A percentile compares a stretch with the other conserved stretches of the same genome.
Evolutionary conservation across 1,140 invertebrate genomes (phyloP).

Genomic region (Coptotermes formosanus): DNA sequence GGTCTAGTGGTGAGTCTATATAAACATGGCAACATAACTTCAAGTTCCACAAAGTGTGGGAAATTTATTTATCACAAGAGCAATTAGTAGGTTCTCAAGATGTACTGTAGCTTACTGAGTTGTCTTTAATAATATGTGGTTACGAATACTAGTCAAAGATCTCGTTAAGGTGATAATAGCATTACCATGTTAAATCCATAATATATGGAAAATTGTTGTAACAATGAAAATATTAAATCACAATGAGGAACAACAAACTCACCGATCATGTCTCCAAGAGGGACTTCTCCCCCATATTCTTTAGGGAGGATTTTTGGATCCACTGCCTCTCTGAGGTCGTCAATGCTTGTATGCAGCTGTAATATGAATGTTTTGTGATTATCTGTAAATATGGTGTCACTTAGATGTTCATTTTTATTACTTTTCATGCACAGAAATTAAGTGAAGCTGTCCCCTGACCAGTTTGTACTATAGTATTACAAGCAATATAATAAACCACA

Average conservation of each 20-base stretch:
- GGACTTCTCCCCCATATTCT: conserved; percentile 80
- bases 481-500: too few relatives aligned
- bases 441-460: too few relatives aligned
- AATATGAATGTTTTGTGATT: conserved; percentile 36
- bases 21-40: too few relatives aligned
- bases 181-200: neutral
- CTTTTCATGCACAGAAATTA: too few relatives aligned
- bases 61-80: neutral
- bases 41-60: too few relatives aligned
- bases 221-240: neutral
- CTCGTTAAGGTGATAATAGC: neutral
- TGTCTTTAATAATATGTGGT: neutral
- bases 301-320: conserved; percentile 75
- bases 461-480: too few relatives aligned
- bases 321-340: conserved; percentile 66
- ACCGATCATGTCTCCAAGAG: conserved; percentile 73
- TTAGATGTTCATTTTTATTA: too few relatives aligned
- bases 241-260: neutral
- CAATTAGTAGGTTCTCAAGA: neutral
- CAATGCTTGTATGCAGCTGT: conserved; percentile 68
- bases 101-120: neutral
- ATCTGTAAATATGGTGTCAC: neutral
- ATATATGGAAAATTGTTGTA: neutral
- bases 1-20: too few relatives aligned
- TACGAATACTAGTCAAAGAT: neutral